Conservation (phyloP, 2,888 invertebrate species). For the Anoncus sp. region DNA sequence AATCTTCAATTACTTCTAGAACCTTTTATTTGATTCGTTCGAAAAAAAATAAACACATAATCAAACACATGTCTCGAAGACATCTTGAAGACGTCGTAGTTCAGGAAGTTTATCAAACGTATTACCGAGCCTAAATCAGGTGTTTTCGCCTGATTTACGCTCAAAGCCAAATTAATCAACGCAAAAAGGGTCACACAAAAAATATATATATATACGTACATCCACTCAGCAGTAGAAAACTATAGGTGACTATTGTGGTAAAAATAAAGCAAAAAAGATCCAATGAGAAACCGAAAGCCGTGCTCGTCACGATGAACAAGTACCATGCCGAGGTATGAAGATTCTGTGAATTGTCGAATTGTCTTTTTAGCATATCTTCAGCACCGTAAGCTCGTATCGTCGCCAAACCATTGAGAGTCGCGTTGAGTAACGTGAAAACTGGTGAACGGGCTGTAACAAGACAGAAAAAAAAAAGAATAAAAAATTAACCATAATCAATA, state of each 20-base stretch:
- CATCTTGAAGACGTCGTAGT: too few relatives aligned
- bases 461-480: conserved; percentile 31
- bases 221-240: conserved; percentile 84
- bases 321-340: conserved; percentile 83
- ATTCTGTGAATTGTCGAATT: conserved; percentile 86
- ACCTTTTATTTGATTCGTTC: too few relatives aligned
- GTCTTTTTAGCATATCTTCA: conserved; percentile 86
- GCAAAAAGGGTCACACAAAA: too few relatives aligned
- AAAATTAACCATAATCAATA: conserved; percentile 10
- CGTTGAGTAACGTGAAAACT: conserved; percentile 91
- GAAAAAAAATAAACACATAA: too few relatives aligned
- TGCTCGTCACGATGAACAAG: conserved; percentile 83
- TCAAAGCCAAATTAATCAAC: too few relatives aligned
- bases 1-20: too few relatives aligned
- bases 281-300: conserved; percentile 84
- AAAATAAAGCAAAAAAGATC: conserved; percentile 88
- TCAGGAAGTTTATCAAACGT: too few relatives aligned
- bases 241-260: conserved; percentile 87
- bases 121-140: too few relatives aligned
- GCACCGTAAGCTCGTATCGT: conserved; percentile 90
- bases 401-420: conserved; percentile 89
- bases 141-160: too few relatives aligned
- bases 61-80: too few relatives aligned
- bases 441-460: conserved; percentile 88
- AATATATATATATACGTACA: conserved; percentile 67